Conservation (phyloP, 35 echinoderm and acorn worm species). For the Hemicentrotus pulcherrimus region DNA sequence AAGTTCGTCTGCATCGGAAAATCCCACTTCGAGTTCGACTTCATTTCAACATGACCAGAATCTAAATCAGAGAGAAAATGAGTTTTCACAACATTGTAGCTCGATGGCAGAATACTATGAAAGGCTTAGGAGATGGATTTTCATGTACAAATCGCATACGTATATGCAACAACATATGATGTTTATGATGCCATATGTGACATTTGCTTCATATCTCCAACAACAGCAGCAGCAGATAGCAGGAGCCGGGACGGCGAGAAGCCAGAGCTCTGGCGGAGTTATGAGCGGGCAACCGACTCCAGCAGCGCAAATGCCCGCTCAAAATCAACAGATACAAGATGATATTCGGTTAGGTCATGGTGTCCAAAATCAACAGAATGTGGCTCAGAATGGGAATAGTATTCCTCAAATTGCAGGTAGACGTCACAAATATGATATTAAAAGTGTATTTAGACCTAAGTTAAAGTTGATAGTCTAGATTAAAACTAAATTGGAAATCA, state of each 20-base stretch:
- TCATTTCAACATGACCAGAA: background rate
- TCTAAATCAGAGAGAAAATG: background rate
- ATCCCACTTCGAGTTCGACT: background rate
- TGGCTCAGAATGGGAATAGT: constrained; percentile 6
- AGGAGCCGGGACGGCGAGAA: background rate
- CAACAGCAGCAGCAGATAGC: constrained; percentile 14
- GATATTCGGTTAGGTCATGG: background rate
- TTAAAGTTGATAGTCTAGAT: too few relatives aligned
- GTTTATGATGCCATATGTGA: constrained; percentile 30
- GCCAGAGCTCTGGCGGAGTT: constrained; percentile 22
- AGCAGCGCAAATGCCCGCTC: background rate
- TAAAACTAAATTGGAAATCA: too few relatives aligned
- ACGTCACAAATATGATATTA: too few relatives aligned
- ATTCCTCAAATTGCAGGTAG: constrained; percentile 29
- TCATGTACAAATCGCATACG: constrained; percentile 6
- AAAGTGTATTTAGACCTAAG: too few relatives aligned
- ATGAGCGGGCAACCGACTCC: background rate
- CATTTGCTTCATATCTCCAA: constrained; percentile 10
- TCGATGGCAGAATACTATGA: constrained; percentile 19
- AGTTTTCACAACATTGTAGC: background rate
- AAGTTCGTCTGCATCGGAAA: background rate
- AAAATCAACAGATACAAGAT: constrained; percentile 9
- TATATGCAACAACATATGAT: constrained; percentile 42
- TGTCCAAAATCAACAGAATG: constrained; percentile 17
- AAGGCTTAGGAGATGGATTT: constrained; percentile 25